Base-by-base conservation (phyloP, 2,888 invertebrate genomes). In the Drosophila robusta region DNA sequence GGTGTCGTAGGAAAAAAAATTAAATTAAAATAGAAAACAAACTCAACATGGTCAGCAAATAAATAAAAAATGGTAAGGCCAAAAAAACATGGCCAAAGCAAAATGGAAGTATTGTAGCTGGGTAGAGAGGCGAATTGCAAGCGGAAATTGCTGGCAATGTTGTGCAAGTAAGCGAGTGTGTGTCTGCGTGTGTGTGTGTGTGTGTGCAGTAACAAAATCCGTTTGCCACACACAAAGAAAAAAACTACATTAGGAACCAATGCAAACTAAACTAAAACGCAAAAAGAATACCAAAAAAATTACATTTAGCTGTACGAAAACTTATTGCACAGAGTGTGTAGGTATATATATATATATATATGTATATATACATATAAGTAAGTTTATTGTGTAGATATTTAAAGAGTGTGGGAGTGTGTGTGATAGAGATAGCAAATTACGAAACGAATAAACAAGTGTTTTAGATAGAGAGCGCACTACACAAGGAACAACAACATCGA, bases 71-170 rank as follows among this genome's bases (percentile, higher is more conserved):
- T 60, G 18, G 47, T 29, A 54, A 41, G 68, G 46, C 29, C 38
- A 47, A 61, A 58, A 51, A 67, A 54, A 67, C 39, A 41, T 46
- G 49, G 26, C 26, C 47, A 49, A 54, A 46, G 14, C 22, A n/a
- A 46, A 36, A 34, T 29, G 9, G 29, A 29, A 2, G 29, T 29
- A 29, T 29, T 29, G 29, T 29, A 29, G 29, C 2, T 29, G 29
- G 29, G 29, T 9, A 29, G 29, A 29, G 29, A 29, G 29, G 41
- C 47, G 66, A 75, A 88, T 83, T 80, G 78, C 64, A 68, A 86
- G 75, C 89, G 84, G 87, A 86, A 80, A 85, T 80, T 76, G 87
- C 58, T 63, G 49, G 61, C 79, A 82, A 67, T 69, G 78, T 63
- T 52, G 42, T 56, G 32, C 34, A 49, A 47, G 55, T 51, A 41